phyloP scores from a whole-genome alignment of 1,140 invertebrate species.

The Gyrodactylus salaris region DNA sequence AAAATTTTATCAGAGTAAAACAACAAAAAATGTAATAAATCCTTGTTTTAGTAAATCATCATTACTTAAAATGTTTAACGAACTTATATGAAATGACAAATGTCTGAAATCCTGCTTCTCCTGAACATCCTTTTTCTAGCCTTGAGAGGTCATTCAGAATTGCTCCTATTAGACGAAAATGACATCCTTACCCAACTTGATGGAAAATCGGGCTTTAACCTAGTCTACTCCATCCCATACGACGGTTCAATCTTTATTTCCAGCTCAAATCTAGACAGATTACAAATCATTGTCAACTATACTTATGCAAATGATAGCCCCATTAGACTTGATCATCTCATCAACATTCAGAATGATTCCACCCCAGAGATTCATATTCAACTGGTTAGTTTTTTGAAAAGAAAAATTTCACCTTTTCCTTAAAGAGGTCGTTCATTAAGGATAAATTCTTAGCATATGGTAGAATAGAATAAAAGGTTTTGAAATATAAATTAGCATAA shows the following conservation, averaged over 20 bases:
- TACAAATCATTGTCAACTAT: neutral
- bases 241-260: neutral
- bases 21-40: too few relatives aligned
- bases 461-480: too few relatives aligned
- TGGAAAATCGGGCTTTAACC: neutral
- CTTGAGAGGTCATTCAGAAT: neutral
- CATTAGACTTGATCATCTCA: neutral
- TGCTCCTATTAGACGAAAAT: neutral
- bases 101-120: neutral
- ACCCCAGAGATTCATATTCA: neutral
- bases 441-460: too few relatives aligned
- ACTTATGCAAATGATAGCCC: neutral
- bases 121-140: neutral
- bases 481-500: too few relatives aligned
- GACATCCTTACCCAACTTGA: neutral
- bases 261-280: neutral
- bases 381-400: neutral
- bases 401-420: too few relatives aligned
- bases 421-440: too few relatives aligned
- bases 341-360: neutral
- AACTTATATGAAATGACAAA: too few relatives aligned
- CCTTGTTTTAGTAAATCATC: too few relatives aligned
- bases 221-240: neutral
- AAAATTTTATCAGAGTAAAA: too few relatives aligned
- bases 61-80: too few relatives aligned